Conservation (phyloP, 2,797 vertebrate genomes). For the Neostethus bicornis region DNA sequence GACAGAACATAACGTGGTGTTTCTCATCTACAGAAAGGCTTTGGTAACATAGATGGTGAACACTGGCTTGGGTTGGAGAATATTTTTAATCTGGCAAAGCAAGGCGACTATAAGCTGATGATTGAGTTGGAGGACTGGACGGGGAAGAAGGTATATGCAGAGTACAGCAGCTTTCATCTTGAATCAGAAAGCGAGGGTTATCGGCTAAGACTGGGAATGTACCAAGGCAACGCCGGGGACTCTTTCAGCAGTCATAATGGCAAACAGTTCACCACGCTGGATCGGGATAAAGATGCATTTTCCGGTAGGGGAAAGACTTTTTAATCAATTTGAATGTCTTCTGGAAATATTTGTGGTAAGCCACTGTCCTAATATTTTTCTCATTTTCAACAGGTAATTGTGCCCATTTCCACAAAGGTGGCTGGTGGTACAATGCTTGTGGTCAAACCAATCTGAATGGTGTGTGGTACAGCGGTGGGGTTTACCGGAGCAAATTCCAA, state of each 20-base stretch:
- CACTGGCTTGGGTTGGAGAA: conserved; percentile 97
- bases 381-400: conserved; percentile 85
- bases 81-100: conserved; percentile 91
- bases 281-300: conserved; percentile 93
- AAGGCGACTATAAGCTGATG: conserved; percentile 93
- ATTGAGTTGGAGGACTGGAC: conserved; percentile 98
- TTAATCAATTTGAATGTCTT: neutral
- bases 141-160: conserved; percentile 96
- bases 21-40: conserved; percentile 87
- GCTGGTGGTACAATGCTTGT: conserved; percentile 97
- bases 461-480: conserved; percentile 93
- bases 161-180: conserved; percentile 95
- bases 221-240: conserved; percentile 97
- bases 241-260: conserved; percentile 96
- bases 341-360: neutral
- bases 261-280: conserved; percentile 96
- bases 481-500: conserved; percentile 96
- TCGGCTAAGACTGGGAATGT: conserved; percentile 90
- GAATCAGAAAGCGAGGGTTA: conserved; percentile 93
- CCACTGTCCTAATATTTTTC: conserved; percentile 1
- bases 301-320: conserved; percentile 78
- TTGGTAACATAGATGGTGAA: conserved; percentile 95
- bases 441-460: conserved; percentile 96
- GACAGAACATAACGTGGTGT: conserved; percentile 1
- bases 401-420: conserved; percentile 95